Conservation (phyloP, 2,888 invertebrate species). For the Caenorhabditis sinica region DNA sequence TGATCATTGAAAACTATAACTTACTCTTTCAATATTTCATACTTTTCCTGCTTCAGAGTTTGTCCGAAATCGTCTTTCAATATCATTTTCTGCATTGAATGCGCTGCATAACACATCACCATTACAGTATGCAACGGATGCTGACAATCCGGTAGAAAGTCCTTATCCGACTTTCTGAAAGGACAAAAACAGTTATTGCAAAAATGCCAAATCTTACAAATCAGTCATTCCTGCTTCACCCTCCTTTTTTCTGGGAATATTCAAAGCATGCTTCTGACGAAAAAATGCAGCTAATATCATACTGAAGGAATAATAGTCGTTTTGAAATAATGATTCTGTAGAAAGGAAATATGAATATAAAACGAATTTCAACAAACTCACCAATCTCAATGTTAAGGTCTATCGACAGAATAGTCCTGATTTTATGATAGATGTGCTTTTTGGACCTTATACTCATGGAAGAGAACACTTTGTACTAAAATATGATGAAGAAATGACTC, state of each 20-base stretch:
- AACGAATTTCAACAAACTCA: neutral
- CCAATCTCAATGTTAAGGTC: slow-evolving; percentile 47
- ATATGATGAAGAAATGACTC: neutral
- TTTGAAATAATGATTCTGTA: slow-evolving; percentile 4
- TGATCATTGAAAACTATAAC: neutral
- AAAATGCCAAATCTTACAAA: neutral
- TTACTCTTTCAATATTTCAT: slow-evolving; percentile 33
- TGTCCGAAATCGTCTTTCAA: slow-evolving; percentile 33
- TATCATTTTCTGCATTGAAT: slow-evolving; percentile 33
- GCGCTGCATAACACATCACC: slow-evolving; percentile 52
- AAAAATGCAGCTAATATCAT: slow-evolving; percentile 51
- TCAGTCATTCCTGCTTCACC: neutral
- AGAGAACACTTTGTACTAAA: slow-evolving; percentile 41
- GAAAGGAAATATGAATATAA: neutral
- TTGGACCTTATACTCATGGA: neutral
- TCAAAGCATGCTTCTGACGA: slow-evolving; percentile 1
- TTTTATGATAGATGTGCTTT: slow-evolving; percentile 15
- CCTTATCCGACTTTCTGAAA: slow-evolving; percentile 4
- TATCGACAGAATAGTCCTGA: neutral
- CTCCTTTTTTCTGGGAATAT: slow-evolving; percentile 6
- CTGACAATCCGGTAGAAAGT: slow-evolving; percentile 5
- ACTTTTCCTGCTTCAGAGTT: slow-evolving; percentile 28
- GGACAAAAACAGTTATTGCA: neutral
- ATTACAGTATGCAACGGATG: slow-evolving; percentile 51
- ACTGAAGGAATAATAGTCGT: slow-evolving; percentile 26